These are phyloP conservation scores for Cyanoliseus patagonus DNA, from an alignment of 2,113 vertebrate genomes.

Conservation along the genomic window DNA sequence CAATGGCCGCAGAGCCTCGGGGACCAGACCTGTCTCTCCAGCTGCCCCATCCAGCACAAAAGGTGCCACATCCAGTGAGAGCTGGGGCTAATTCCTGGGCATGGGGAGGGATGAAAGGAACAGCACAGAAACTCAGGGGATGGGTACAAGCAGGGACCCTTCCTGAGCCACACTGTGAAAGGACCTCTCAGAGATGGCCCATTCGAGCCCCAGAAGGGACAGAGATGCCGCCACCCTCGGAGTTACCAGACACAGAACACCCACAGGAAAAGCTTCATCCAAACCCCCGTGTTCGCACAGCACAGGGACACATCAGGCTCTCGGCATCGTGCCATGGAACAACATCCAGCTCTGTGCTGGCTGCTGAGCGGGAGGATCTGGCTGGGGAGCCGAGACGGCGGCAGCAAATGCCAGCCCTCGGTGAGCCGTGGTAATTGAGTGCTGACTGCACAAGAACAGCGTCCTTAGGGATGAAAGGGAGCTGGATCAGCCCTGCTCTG, in stretches of 20 bases:
- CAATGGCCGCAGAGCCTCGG: background rate
- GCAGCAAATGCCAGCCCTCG: background rate
- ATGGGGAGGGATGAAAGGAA: background rate
- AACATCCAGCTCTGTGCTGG: background rate
- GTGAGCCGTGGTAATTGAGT: background rate
- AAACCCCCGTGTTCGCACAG: background rate
- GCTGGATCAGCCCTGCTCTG: background rate
- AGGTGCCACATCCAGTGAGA: background rate
- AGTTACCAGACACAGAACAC: background rate
- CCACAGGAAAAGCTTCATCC: background rate
- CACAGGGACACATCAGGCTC: background rate
- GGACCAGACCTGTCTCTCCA: background rate
- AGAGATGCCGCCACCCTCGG: background rate
- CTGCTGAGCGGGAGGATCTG: background rate
- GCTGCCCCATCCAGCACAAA: background rate
- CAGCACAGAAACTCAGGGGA: background rate
- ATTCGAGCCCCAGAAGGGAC: fast-evolving
- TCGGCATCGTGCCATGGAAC: background rate
- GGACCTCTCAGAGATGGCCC: background rate
- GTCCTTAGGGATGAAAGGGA: background rate
- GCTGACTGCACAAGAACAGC: background rate
- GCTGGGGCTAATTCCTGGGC: background rate
- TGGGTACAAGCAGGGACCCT: background rate
- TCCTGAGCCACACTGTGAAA: background rate
- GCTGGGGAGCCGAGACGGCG: background rate